Evolutionary conservation across 1,140 invertebrate genomes (phyloP), one percentile per base, ranked within the genome.

Genomic region (Hylaeus volcanicus): DNA sequence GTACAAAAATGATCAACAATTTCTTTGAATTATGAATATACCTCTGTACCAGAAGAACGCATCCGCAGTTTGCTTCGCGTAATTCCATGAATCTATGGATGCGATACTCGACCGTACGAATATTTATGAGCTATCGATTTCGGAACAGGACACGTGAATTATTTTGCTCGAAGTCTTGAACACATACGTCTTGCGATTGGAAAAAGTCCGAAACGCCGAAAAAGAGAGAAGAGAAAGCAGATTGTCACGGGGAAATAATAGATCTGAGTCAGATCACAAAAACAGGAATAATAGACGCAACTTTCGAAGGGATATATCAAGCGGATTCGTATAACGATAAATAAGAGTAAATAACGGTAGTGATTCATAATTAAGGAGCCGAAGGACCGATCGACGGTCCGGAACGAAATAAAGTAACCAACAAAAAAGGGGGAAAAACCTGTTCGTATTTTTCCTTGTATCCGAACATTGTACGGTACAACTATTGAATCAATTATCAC

Each of bases 361-460:
- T 79, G 86, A 87, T 87, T 87, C 86, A 87, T 87, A 87, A 87
- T 87, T 86, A 87, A 87, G 58, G 84, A 81, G 84, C 61, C 56
- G 65, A 15, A 41, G 60, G 78, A 51, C 69, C 68, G 41, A 73
- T 55, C 58, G 48, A 39, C 53, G 53, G n/a, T 64, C 26, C 55
- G n/a, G 63, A 70, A 60, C 15, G 45, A 45, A 72, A 75, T 15
- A 5, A 64, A 26, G 11, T 55, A 58, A 55, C 12, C 51, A 6
- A 37, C 8, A 55, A 26, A 26, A 64, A 55, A 6, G 11, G 45
- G 14, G 64, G 3, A 26, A 4, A 41, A 15, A 5, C 5, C 1
- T 14, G 8, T 74, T 3, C 14, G 39, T 48, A 60, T 15, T 76
- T 76, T 58, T 60, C 11, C 11, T 9, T 12, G 9, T 6, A 14